Conservation (phyloP, 2,888 invertebrate genomes). For the Ophion ellenae region DNA sequence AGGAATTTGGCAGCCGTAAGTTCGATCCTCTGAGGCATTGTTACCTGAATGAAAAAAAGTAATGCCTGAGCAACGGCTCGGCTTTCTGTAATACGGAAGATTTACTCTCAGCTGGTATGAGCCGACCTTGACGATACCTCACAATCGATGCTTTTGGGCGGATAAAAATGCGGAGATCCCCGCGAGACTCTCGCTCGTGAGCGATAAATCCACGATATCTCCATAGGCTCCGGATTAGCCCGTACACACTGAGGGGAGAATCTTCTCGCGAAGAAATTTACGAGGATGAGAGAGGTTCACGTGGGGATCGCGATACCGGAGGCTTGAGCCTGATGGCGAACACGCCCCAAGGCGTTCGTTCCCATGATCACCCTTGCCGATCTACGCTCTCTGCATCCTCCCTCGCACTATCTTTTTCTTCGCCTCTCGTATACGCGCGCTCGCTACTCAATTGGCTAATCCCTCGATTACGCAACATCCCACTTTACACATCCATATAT, state of each 20-base stretch:
- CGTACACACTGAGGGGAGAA: conserved; percentile 37
- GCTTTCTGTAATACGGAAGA: conserved; percentile 5
- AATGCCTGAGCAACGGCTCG: background rate
- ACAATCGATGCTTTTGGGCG: conserved; percentile 22
- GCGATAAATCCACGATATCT: conserved; percentile 64
- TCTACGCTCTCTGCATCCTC: conserved; percentile 38
- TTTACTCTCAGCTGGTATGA: background rate
- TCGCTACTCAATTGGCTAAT: conserved; percentile 44
- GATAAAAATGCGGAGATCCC: conserved; percentile 41
- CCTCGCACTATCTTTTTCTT: conserved; percentile 27
- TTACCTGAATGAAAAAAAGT: background rate
- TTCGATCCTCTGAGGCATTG: no score
- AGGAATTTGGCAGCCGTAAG: no score
- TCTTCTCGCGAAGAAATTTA: conserved; percentile 61
- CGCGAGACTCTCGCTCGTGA: conserved; percentile 39
- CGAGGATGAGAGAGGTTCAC: conserved; percentile 60
- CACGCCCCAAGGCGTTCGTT: conserved; percentile 62
- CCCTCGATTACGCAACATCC: conserved; percentile 58
- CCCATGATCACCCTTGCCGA: conserved; percentile 59
- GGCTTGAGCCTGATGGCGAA: conserved; percentile 59
- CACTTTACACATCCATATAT: background rate
- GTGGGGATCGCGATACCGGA: conserved; percentile 53
- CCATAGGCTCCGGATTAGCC: conserved; percentile 59
- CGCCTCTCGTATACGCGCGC: background rate
- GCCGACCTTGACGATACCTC: conserved; percentile 10